Conservation (phyloP, 2,113 vertebrate genomes). For the Tragelaphus scriptus region DNA sequence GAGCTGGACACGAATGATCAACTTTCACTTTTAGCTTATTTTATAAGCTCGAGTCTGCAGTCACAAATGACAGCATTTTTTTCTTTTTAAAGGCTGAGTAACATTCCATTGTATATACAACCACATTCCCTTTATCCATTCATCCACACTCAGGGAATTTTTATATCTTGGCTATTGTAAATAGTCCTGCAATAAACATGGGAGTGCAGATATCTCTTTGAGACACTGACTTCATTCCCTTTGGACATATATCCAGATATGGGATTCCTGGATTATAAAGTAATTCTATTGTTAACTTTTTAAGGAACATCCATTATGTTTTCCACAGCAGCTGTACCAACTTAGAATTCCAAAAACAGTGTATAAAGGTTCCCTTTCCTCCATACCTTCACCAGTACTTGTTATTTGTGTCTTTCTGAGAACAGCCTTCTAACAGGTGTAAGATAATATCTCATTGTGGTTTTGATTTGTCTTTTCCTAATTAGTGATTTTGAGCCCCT, state of each 20-base stretch:
- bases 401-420: neutral
- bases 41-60: neutral
- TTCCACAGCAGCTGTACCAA: neutral
- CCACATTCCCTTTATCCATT: neutral
- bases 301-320: neutral
- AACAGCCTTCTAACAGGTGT: neutral
- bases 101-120: neutral
- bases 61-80: neutral
- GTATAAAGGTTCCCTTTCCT: neutral
- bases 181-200: neutral
- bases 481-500: neutral
- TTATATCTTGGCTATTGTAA: neutral
- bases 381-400: neutral
- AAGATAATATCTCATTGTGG: neutral
- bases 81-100: neutral
- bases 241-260: neutral
- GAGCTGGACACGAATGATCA: neutral
- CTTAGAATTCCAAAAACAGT: neutral
- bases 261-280: neutral
- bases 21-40: neutral
- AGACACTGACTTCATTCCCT: neutral
- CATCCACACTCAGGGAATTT: neutral
- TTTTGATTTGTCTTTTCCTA: neutral
- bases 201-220: neutral
- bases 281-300: neutral